phyloP scores from a whole-genome alignment of 2,888 invertebrate species.

The Palloptera scutellata region DNA sequence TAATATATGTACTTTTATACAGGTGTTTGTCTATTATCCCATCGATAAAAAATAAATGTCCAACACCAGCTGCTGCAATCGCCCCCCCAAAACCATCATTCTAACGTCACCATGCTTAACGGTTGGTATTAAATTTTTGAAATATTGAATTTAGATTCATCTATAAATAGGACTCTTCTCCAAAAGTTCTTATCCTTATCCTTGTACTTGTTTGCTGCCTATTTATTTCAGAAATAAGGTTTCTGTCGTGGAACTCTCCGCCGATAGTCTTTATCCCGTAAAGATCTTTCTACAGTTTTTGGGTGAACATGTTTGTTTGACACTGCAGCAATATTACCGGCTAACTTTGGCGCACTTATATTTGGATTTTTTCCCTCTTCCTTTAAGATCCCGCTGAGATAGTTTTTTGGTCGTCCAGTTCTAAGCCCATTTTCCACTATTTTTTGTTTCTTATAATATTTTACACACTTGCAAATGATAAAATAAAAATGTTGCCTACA shows the following conservation, averaged over 20 bases:
- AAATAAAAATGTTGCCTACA: too few species aligned
- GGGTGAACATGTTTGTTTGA: slow-evolving; percentile 21
- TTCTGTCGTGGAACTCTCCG: too few species aligned
- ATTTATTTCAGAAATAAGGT: slow-evolving; percentile 1
- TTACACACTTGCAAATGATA: too few species aligned
- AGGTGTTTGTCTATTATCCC: too few species aligned
- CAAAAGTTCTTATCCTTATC: slow-evolving; percentile 3
- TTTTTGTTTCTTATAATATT: too few species aligned
- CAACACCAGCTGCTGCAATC: too few species aligned
- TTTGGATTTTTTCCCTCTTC: slow-evolving; percentile 19
- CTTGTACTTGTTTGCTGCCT: slow-evolving; percentile 10
- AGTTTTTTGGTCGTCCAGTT: slow-evolving; percentile 24
- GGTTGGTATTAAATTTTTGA: too few species aligned
- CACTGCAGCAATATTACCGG: slow-evolving; percentile 14
- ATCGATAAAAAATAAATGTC: too few species aligned
- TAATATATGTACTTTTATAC: too few species aligned
- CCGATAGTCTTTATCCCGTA: slow-evolving; percentile 4
- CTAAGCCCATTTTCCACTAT: slow-evolving; percentile 18
- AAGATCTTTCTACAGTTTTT: slow-evolving; percentile 22
- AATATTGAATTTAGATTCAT: slow-evolving; percentile 13
- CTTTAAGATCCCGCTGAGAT: slow-evolving; percentile 15
- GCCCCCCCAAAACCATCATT: too few species aligned
- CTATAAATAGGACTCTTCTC: slow-evolving; percentile 5
- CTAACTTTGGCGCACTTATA: slow-evolving; percentile 25
- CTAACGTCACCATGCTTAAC: too few species aligned